Evolutionary conservation across 2,888 invertebrate species (phyloP), one percentile per base, ranked within the genome.

Genomic region (Alloscopus bannaensis): DNA sequence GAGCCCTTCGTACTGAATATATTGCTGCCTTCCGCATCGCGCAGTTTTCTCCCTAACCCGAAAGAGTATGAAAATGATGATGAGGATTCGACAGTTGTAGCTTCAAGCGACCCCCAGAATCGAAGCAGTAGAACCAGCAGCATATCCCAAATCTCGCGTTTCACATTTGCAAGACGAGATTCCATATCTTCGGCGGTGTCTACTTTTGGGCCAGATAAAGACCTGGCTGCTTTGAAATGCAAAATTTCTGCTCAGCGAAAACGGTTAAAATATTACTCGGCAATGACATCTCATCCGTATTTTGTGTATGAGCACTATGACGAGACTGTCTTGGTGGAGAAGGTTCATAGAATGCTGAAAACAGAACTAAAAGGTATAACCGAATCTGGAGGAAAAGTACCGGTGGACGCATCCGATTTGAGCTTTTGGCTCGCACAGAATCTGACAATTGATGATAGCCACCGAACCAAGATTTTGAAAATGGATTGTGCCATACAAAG

Each of bases 371-470:
- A 68, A 55, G 81, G 84, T 24, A 55, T 85, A 13, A 76, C 80
- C 8, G 64, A 80, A 24, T 80, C 83, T 8, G 65, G 76, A 13
- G 68, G 71, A 0, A 77, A 59, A 65, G 80, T 86, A 40, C 86
- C 86, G 1, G 59, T 71, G 13, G 84, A 86, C 57, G 79, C 84
- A 0, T 60, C 91, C 8, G 91, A 92, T 78, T 89, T 95, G 81
- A 94, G 94, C 0, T 95, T 92, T 88, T 95, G 95, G 95, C 91
- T 94, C 66, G 93, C 93, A 13, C 93, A 93, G 83, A 94, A 94
- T 88, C 90, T 94, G 62, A 93, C 94, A 36, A 88, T 95, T 20
- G 91, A 91, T 64, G 92, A 94, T 85, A 88, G 89, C 20, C 91
- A 77, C 29, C 71, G 83, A 13, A 69, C 72, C 13, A 77, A 90